Conservation (phyloP, 2,888 invertebrate species). For the Criorhina ranunculi region DNA sequence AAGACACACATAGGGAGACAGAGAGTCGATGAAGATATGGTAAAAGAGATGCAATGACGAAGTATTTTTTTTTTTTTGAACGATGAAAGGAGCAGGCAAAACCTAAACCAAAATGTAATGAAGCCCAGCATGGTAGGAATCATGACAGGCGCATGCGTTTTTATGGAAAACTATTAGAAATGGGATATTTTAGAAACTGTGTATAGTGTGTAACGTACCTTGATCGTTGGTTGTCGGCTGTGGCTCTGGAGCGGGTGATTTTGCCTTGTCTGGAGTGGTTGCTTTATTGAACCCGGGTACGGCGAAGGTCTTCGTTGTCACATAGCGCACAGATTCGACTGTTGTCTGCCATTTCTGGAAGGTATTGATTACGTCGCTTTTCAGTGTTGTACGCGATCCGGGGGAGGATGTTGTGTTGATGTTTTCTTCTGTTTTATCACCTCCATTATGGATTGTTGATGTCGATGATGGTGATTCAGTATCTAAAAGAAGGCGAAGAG, state of each 20-base stretch:
- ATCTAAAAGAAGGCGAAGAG: constrained; percentile 18
- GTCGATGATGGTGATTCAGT: constrained; percentile 24
- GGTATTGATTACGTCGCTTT: constrained; percentile 83
- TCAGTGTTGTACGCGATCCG: constrained; percentile 78
- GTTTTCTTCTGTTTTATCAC: constrained; percentile 55
- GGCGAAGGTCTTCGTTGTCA: constrained; percentile 82
- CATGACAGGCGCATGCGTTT: constrained; percentile 75
- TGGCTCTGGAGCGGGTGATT: constrained; percentile 49
- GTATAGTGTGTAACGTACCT: constrained; percentile 58
- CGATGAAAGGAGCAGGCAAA: constrained; percentile 42
- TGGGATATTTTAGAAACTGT: constrained; percentile 33
- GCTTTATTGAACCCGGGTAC: constrained; percentile 78
- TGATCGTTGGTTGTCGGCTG: constrained; percentile 53
- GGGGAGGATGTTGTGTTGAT: constrained; percentile 52
- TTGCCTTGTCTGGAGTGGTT: constrained; percentile 56
- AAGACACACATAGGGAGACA: constrained; percentile 16
- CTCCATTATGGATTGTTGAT: constrained; percentile 46
- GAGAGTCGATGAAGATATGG: not conserved
- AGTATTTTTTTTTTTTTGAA: constrained; percentile 17
- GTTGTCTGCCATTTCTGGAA: constrained; percentile 85
- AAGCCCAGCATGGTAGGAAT: constrained; percentile 62
- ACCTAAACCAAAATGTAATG: constrained; percentile 67
- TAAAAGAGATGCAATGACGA: constrained; percentile 37
- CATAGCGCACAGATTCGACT: constrained; percentile 83
- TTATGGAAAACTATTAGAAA: constrained; percentile 71